Evolutionary conservation across 23 tunicate genomes (phyloP).

Genomic region (Phallusia fumigata): DNA sequence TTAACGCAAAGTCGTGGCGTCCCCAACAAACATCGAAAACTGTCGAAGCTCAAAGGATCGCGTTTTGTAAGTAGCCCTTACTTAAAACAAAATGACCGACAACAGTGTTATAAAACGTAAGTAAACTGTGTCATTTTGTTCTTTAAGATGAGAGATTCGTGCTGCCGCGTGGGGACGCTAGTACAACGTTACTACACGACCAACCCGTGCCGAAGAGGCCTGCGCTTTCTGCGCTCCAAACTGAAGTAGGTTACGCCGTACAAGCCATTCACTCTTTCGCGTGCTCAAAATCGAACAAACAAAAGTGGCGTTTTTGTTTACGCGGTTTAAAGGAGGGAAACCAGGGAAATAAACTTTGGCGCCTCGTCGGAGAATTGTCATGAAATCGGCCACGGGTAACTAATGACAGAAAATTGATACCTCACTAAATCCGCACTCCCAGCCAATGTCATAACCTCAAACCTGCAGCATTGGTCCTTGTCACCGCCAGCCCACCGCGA

Average conservation of each 20-base stretch:
- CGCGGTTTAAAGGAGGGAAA: neutral
- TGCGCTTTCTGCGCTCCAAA: neutral
- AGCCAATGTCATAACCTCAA: neutral
- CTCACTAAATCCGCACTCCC: neutral
- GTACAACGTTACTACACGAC: neutral
- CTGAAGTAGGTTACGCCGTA: neutral
- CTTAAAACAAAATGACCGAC: neutral
- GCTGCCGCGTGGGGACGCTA: slow-evolving; percentile 18
- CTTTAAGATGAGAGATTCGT: neutral
- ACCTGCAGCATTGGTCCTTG: too few species aligned
- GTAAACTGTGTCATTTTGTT: neutral
- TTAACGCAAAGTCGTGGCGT: neutral
- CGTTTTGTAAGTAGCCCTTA: neutral
- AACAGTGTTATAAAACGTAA: neutral
- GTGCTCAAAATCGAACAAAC: neutral
- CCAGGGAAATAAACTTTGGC: neutral
- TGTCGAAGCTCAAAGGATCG: neutral
- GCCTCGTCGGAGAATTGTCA: too few species aligned
- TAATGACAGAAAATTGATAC: neutral
- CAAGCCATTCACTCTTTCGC: neutral
- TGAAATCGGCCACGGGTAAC: neutral
- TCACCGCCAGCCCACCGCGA: too few species aligned
- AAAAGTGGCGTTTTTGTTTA: neutral
- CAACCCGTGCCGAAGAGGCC: neutral
- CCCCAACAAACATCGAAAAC: neutral